Evolutionary conservation across 2,113 vertebrate species (phyloP).

Genomic region (Rallus limicola): DNA sequence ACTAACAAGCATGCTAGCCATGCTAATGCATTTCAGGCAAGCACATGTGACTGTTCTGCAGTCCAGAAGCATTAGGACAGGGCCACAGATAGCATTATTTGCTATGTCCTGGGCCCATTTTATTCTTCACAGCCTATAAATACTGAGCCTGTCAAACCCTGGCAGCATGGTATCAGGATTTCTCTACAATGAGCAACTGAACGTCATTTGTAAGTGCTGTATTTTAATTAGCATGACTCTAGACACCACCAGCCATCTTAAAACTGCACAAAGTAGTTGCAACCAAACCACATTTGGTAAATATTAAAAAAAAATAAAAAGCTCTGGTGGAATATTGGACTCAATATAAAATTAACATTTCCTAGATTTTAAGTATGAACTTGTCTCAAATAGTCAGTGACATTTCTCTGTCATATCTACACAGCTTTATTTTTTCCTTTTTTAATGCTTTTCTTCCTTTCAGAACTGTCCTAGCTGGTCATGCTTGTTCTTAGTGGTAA

Average conservation of each 20-base stretch:
- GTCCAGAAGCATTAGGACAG: not conserved
- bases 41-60: not conserved
- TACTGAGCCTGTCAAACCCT: not conserved
- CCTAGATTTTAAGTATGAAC: not conserved
- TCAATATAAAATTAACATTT: not conserved
- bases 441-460: not conserved
- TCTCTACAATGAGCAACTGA: not conserved
- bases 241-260: not conserved
- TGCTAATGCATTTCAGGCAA: constrained; percentile 35
- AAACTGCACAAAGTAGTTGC: not conserved
- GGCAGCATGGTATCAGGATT: not conserved
- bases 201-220: not conserved
- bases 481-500: not conserved
- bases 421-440: too few relatives aligned
- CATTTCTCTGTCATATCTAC: not conserved
- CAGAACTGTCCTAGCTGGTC: not conserved
- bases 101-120: not conserved
- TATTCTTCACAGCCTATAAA: constrained; percentile 12
- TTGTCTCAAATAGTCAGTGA: not conserved
- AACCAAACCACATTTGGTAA: not conserved
- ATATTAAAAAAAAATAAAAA: not conserved
- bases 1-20: constrained; percentile 41
- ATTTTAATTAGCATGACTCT: not conserved
- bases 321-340: not conserved
- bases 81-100: constrained; percentile 14